phyloP scores from a whole-genome alignment of 2,797 vertebrate species.

The Heliangelus exortis region DNA sequence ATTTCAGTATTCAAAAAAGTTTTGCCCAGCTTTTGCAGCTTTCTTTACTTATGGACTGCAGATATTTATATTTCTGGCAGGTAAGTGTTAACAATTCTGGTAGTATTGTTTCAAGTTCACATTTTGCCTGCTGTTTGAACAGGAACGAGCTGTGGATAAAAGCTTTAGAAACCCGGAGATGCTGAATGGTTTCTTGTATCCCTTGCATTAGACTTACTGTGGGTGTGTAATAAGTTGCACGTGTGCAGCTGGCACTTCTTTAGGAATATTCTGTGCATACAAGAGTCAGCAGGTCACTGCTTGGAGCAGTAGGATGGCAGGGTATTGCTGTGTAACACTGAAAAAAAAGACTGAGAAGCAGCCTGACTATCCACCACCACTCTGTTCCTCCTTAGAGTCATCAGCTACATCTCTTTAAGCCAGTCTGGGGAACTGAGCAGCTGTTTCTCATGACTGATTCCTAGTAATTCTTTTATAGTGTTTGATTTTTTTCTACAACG shows the following conservation, averaged over 20 bases:
- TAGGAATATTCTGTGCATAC: background rate
- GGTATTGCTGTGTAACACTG: background rate
- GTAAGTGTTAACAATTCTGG: background rate
- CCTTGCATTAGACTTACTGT: background rate
- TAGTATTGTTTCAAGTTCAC: constrained; percentile 1
- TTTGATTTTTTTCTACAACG: constrained; percentile 30
- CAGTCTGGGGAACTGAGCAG: background rate
- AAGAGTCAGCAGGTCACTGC: background rate
- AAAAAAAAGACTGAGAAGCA: constrained; percentile 17
- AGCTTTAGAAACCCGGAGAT: background rate
- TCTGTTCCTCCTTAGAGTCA: constrained; percentile 37
- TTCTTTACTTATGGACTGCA: background rate
- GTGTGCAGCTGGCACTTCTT: background rate
- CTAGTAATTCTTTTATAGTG: constrained; percentile 37
- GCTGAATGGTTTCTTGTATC: background rate
- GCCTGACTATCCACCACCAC: background rate
- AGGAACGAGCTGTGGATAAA: background rate
- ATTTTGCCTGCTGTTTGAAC: background rate
- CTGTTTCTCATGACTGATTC: constrained; percentile 48
- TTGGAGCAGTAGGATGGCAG: constrained; percentile 10
- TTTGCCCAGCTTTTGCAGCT: background rate
- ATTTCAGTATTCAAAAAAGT: background rate
- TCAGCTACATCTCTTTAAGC: background rate
- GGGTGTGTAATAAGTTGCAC: background rate
- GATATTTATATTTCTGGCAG: background rate